Evolutionary conservation across 2,797 vertebrate species (phyloP).

Genomic region (Oophaga sylvatica): DNA sequence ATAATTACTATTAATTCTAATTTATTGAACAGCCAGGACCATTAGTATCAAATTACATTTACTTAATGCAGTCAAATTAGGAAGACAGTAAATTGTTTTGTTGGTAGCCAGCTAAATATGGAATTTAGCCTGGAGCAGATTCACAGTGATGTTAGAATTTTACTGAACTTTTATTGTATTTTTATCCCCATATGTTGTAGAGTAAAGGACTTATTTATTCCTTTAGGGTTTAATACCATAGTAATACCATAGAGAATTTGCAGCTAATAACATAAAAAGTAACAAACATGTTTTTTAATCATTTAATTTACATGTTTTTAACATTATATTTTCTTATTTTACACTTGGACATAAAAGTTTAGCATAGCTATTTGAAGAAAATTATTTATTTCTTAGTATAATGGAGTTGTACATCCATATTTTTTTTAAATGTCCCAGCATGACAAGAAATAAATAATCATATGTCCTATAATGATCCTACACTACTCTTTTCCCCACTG

Average conservation of each 20-base stretch:
- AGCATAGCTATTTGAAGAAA: too few species aligned
- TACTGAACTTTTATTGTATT: neutral
- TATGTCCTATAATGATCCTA: too few species aligned
- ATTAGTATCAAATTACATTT: constrained; percentile 47
- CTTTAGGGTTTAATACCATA: neutral
- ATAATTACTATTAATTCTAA: constrained; percentile 50
- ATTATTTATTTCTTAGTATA: too few species aligned
- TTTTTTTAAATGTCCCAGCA: too few species aligned
- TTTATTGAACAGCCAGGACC: constrained; percentile 23
- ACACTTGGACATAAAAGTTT: neutral
- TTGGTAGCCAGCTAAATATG: constrained; percentile 6
- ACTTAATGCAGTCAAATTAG: constrained; percentile 40
- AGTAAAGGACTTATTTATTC: neutral
- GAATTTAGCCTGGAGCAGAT: constrained; percentile 5
- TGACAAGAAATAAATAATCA: too few species aligned
- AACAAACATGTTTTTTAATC: neutral
- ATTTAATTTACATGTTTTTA: neutral
- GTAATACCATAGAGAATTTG: neutral
- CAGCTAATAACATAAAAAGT: neutral
- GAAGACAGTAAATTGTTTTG: constrained; percentile 21
- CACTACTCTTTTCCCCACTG: too few species aligned
- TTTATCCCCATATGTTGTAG: neutral
- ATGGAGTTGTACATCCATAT: too few species aligned
- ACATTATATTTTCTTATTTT: neutral
- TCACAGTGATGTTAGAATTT: neutral